Percentiles rank a stretch among this genome's conserved stretches.
phyloP scores from a whole-genome alignment of 2,113 vertebrate genomes.

The Nematolebias whitei region DNA sequence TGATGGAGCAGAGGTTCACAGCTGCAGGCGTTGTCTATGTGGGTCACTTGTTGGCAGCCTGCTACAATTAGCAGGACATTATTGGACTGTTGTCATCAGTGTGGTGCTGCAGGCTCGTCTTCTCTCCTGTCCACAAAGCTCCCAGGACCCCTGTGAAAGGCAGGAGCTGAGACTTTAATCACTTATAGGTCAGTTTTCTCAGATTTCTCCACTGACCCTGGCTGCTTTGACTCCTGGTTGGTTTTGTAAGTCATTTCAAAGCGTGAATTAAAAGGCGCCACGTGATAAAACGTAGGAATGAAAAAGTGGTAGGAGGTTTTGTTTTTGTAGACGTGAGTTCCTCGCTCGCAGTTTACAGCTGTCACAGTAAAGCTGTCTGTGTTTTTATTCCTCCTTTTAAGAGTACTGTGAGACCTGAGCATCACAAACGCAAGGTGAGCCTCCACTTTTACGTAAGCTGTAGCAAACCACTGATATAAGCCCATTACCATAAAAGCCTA shows the following conservation, averaged over 20 bases:
- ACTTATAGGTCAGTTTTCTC: constrained; percentile 9
- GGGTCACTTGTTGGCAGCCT: constrained; percentile 68
- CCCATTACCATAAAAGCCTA: constrained; percentile 33
- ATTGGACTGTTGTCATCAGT: constrained; percentile 47
- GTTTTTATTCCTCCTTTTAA: constrained; percentile 69
- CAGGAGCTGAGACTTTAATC: background rate
- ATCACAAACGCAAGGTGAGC: constrained; percentile 78
- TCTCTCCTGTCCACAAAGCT: constrained; percentile 13
- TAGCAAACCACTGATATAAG: constrained; percentile 31
- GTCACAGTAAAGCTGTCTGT: constrained; percentile 63
- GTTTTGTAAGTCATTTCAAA: constrained; percentile 24
- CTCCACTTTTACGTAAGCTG: constrained; percentile 49
- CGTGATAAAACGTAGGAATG: background rate
- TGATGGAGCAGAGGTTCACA: constrained; percentile 30
- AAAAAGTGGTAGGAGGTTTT: constrained; percentile 9
- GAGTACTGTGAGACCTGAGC: constrained; percentile 74
- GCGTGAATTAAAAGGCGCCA: constrained; percentile 12
- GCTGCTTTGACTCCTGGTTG: constrained; percentile 38
- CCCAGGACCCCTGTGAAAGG: background rate
- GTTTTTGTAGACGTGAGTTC: constrained; percentile 10
- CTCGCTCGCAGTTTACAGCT: constrained; percentile 6
- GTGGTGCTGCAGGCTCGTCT: constrained; percentile 12
- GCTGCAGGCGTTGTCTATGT: constrained; percentile 65
- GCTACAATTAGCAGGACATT: constrained; percentile 52
- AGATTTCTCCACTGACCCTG: background rate